These are phyloP conservation scores for Pogonomyrmex californicus DNA, from an alignment of 1,140 invertebrate genomes.

Conservation along the genomic window DNA sequence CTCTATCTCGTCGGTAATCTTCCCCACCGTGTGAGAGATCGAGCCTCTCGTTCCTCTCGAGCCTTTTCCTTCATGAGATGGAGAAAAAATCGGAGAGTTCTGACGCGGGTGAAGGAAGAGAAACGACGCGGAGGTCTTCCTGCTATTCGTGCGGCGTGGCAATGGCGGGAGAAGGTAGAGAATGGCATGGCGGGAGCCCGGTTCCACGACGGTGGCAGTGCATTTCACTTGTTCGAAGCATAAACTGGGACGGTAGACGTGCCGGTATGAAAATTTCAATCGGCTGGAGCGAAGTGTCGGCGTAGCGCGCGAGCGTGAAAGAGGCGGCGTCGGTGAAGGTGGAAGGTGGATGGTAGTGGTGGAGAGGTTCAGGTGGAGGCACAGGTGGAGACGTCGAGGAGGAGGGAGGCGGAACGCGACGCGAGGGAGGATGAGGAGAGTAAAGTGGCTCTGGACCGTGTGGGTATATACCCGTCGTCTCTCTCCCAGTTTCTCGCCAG, in stretches of 20 bases:
- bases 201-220: constrained; percentile 42
- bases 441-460: constrained; percentile 74
- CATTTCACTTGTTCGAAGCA: constrained; percentile 77
- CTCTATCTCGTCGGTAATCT: constrained; percentile 47
- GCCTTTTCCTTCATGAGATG: background rate
- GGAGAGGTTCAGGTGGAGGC: constrained; percentile 63
- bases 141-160: background rate
- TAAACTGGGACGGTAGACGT: constrained; percentile 81
- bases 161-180: constrained; percentile 18
- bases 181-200: constrained; percentile 15
- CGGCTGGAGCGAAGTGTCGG: constrained; percentile 70
- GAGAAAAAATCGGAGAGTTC: constrained; percentile 23
- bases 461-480: constrained; percentile 53
- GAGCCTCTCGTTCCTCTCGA: constrained; percentile 7
- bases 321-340: constrained; percentile 54
- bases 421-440: constrained; percentile 64
- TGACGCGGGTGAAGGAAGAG: background rate
- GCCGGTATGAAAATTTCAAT: constrained; percentile 85
- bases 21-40: background rate
- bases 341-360: constrained; percentile 58
- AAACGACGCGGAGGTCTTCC: constrained; percentile 2
- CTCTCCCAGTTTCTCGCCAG: constrained; percentile 47
- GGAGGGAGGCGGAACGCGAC: constrained; percentile 58
- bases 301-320: constrained; percentile 55
- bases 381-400: constrained; percentile 65